A percentile compares a stretch with the other conserved stretches of the same genome.
Evolutionary conservation across 2,113 vertebrate genomes (phyloP).

Genomic region (Chrysemys picta): DNA sequence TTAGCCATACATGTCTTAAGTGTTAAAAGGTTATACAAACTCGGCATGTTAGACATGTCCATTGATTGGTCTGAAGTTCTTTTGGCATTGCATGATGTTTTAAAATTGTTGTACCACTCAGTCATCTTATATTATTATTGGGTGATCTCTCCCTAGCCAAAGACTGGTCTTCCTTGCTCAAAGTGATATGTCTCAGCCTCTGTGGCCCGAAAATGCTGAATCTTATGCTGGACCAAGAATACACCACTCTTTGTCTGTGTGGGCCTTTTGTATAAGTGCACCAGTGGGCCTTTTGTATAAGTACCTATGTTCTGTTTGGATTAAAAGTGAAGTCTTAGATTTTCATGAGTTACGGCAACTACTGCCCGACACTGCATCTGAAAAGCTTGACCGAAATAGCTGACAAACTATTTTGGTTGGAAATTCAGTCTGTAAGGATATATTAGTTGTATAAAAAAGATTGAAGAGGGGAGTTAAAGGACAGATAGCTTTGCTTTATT

Average conservation of each 20-base stretch:
- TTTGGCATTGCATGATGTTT: background rate
- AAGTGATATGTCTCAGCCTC: conserved; percentile 61
- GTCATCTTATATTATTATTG: conserved; percentile 65
- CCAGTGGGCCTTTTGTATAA: conserved; percentile 35
- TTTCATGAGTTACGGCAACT: conserved; percentile 14
- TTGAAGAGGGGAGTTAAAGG: background rate
- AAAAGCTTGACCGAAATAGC: conserved; percentile 30
- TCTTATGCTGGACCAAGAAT: conserved; percentile 62
- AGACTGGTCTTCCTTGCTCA: conserved; percentile 65
- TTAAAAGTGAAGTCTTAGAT: background rate
- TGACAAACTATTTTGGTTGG: conserved; percentile 4
- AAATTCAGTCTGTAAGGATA: background rate
- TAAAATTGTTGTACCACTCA: conserved; percentile 34
- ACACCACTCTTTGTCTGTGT: conserved; percentile 43
- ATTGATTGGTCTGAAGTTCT: background rate
- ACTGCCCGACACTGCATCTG: background rate
- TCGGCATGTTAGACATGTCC: background rate
- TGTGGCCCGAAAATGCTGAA: conserved; percentile 67
- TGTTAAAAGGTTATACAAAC: background rate
- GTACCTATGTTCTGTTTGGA: conserved; percentile 8
- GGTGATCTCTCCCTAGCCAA: conserved; percentile 74
- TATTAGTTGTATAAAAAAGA: background rate
- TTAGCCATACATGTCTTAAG: background rate
- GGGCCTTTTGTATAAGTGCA: conserved; percentile 45
- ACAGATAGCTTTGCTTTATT: background rate